phyloP scores from a whole-genome alignment of 37 sponge, comb jelly and placozoan species.

The Cladorhizidae sp. region DNA sequence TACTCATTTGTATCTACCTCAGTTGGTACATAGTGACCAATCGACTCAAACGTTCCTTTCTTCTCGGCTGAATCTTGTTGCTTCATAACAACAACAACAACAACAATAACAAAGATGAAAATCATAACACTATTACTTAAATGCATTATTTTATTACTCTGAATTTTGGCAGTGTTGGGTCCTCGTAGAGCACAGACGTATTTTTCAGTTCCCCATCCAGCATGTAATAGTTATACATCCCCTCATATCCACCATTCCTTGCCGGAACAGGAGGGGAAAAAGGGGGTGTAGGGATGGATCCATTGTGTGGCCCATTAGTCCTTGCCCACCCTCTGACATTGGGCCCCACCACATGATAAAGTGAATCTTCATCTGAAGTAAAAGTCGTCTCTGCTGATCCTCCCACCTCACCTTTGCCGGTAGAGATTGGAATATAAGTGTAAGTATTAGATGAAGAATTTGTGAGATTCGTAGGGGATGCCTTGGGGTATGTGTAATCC shows the following conservation, averaged over 20 bases:
- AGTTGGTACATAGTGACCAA: constrained; percentile 14
- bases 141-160: neutral
- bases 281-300: neutral
- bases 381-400: neutral
- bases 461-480: neutral
- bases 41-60: constrained; percentile 5
- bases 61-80: neutral
- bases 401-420: constrained; percentile 12
- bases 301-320: neutral
- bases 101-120: neutral
- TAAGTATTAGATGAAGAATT: neutral
- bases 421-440: constrained; percentile 5
- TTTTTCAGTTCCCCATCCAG: neutral
- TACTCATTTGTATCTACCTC: constrained; percentile 18
- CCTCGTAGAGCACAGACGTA: neutral
- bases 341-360: constrained; percentile 19
- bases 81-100: neutral
- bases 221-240: neutral
- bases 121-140: neutral
- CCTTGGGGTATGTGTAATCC: constrained; percentile 39
- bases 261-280: neutral
- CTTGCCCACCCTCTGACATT: neutral
- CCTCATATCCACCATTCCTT: neutral
- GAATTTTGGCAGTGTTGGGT: constrained; percentile 19
- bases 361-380: neutral